Conservation (phyloP, 2,888 invertebrate species). For the Ectemnius lituratus region DNA sequence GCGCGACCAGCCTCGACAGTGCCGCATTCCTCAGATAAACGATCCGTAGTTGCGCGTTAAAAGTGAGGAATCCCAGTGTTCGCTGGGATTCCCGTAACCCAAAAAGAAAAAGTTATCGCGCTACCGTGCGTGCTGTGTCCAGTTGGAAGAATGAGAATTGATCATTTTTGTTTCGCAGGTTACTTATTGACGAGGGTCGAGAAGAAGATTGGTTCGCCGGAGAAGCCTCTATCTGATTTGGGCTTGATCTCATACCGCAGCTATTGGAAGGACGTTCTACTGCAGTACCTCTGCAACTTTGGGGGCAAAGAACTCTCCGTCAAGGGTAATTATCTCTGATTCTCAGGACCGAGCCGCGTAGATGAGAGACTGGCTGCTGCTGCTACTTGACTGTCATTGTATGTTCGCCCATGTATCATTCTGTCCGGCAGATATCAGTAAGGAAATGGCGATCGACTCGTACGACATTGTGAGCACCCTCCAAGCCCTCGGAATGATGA, state of each 20-base stretch:
- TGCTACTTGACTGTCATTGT: not conserved
- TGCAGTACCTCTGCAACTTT: constrained; percentile 93
- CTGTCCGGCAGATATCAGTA: constrained; percentile 81
- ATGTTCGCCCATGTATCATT: constrained; percentile 20
- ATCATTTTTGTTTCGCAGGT: constrained; percentile 81
- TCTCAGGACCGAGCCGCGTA: not conserved
- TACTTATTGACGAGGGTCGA: constrained; percentile 97
- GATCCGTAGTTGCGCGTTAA: no score
- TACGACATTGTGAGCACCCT: constrained; percentile 99
- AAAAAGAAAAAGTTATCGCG: no score
- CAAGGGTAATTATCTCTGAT: constrained; percentile 82
- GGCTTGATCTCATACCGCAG: constrained; percentile 98
- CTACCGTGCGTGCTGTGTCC: no score
- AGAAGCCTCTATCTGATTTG: constrained; percentile 97
- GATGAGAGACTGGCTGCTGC: no score
- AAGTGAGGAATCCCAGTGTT: no score
- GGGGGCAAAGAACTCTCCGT: constrained; percentile 94
- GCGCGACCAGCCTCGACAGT: no score
- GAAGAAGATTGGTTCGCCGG: constrained; percentile 99
- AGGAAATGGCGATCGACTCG: constrained; percentile 97
- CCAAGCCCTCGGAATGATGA: constrained; percentile 97
- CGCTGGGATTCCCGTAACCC: no score
- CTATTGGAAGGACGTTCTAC: constrained; percentile 98
- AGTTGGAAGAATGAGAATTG: no score
- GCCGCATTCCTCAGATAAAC: no score